Conservation (phyloP, 2,888 invertebrate genomes). For the Drosophila falleni region DNA sequence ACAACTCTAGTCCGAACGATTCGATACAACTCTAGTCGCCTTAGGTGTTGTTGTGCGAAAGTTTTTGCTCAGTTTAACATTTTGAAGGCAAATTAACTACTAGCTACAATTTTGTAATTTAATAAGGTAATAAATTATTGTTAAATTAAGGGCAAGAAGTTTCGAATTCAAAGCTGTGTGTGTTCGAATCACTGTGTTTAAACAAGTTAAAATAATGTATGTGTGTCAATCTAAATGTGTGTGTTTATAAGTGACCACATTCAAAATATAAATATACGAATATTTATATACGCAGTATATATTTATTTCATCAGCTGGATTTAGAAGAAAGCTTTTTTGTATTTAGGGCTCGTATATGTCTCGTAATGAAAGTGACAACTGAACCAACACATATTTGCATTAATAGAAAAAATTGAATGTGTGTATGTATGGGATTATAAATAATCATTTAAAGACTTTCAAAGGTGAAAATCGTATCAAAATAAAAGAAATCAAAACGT, state of each 20-base stretch:
- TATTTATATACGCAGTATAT: slow-evolving; percentile 8
- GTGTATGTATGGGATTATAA: neutral
- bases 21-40: neutral
- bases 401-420: neutral
- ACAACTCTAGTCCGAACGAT: too few species aligned
- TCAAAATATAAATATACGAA: slow-evolving; percentile 4
- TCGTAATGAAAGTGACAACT: neutral
- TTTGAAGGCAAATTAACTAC: slow-evolving; percentile 37
- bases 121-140: slow-evolving; percentile 18
- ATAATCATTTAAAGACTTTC: neutral
- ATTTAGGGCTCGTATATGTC: neutral
- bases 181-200: neutral
- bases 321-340: slow-evolving; percentile 15
- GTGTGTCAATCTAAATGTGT: slow-evolving; percentile 1
- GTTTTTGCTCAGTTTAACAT: slow-evolving; percentile 33
- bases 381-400: neutral
- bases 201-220: slow-evolving; percentile 1
- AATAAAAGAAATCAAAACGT: slow-evolving; percentile 3
- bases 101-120: slow-evolving; percentile 4
- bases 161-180: slow-evolving; percentile 1
- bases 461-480: neutral
- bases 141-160: slow-evolving; percentile 7
- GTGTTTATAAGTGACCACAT: neutral
- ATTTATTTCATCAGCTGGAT: slow-evolving; percentile 13
- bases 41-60: slow-evolving; percentile 54